Conservation (phyloP, 2,113 vertebrate genomes). For the Rhinolophus ferrumequinum region DNA sequence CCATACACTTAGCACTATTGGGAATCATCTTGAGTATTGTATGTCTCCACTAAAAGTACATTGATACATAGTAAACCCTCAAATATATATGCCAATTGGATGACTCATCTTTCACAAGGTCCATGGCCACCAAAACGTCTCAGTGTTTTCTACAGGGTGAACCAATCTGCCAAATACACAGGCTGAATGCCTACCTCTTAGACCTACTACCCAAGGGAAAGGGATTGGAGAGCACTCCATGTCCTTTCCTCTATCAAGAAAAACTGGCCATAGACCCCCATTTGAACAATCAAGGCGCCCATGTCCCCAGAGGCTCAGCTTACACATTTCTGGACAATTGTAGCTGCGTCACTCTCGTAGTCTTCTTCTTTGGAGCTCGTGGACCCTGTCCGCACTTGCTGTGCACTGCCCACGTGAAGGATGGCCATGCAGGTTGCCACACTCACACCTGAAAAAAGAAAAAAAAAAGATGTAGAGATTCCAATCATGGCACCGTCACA, state of each 20-base stretch:
- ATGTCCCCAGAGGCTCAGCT: slow-evolving; percentile 55
- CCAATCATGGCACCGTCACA: background rate
- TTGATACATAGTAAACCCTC: background rate
- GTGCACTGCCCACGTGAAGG: slow-evolving; percentile 95
- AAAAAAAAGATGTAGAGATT: background rate
- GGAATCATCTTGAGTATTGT: background rate
- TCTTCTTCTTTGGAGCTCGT: slow-evolving; percentile 98
- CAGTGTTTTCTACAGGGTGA: background rate
- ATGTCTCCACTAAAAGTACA: background rate
- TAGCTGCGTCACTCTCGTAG: slow-evolving; percentile 98
- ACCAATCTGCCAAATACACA: background rate
- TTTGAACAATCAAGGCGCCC: background rate
- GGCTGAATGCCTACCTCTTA: background rate
- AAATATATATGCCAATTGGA: background rate
- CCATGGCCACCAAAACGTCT: background rate
- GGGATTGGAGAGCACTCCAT: background rate
- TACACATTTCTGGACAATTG: slow-evolving; percentile 99
- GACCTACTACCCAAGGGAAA: background rate
- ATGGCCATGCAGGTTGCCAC: slow-evolving; percentile 99
- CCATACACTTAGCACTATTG: accelerated
- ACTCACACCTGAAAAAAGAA: slow-evolving; percentile 90
- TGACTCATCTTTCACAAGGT: background rate
- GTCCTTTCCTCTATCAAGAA: background rate
- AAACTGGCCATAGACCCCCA: background rate
- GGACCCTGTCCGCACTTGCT: slow-evolving; percentile 95